Evolutionary conservation across 2,113 vertebrate genomes (phyloP).

Genomic region (Antidorcas marsupialis): DNA sequence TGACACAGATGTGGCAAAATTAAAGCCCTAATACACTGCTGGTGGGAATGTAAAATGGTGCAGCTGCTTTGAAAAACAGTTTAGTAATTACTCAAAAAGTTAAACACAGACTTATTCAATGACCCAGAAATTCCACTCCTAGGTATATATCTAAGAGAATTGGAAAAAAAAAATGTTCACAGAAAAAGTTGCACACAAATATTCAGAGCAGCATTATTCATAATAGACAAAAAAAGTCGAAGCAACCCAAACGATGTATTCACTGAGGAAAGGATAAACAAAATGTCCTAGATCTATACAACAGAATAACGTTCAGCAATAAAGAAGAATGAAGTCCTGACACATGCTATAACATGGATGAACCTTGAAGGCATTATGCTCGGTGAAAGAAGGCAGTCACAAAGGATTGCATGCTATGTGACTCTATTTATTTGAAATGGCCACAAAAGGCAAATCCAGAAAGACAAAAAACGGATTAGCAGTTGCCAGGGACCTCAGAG

Average conservation of each 20-base stretch:
- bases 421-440: not conserved
- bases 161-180: not conserved
- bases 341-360: not conserved
- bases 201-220: not conserved
- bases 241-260: not conserved
- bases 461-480: not conserved
- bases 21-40: not conserved
- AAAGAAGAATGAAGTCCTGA: not conserved
- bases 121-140: not conserved
- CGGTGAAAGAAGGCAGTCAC: not conserved
- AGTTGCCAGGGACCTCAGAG: not conserved
- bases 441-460: not conserved
- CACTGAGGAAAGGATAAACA: not conserved
- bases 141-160: not conserved
- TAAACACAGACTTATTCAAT: not conserved
- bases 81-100: conserved; percentile 8
- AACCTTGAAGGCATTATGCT: not conserved
- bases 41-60: not conserved
- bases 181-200: not conserved
- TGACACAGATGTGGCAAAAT: not conserved
- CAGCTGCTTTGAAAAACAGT: not conserved
- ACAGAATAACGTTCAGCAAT: not conserved
- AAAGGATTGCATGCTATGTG: not conserved
- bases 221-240: not conserved
- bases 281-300: not conserved